A percentile compares a stretch with the other conserved stretches of the same genome.
Evolutionary conservation across 2,797 vertebrate genomes (phyloP).

Genomic region (Enteromius anoplus): DNA sequence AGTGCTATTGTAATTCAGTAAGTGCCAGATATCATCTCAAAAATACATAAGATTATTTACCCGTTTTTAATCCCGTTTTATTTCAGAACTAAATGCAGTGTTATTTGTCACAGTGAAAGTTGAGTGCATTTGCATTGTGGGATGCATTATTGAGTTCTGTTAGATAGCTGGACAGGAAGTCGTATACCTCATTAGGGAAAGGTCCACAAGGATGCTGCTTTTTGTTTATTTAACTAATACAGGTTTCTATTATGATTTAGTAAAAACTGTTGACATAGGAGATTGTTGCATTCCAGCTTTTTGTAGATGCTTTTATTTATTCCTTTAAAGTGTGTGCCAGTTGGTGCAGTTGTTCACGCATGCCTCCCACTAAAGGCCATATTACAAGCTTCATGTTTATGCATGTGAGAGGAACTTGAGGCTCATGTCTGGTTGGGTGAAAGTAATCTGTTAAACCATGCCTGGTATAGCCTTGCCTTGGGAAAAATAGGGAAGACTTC

Average conservation of each 20-base stretch:
- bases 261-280: not conserved
- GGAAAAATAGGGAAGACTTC: not conserved
- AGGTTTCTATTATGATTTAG: not conserved
- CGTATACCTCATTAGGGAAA: not conserved
- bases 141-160: not conserved
- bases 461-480: not conserved
- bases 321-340: not conserved
- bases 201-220: not conserved
- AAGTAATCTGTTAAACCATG: not conserved
- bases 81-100: not conserved
- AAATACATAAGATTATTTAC: not conserved
- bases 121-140: not conserved
- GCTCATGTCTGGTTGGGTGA: not conserved
- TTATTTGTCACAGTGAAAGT: not conserved
- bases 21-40: not conserved
- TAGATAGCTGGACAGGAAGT: not conserved
- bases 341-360: conserved; percentile 6
- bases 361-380: not conserved
- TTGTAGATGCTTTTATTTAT: not conserved
- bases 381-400: conserved; percentile 14
- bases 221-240: conserved; percentile 3
- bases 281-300: not conserved
- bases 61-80: not conserved
- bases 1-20: not conserved
- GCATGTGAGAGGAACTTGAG: not conserved